These are phyloP conservation scores for Argyra leucocephala DNA, from an alignment of 2,888 invertebrate species.

Conservation along the genomic window DNA sequence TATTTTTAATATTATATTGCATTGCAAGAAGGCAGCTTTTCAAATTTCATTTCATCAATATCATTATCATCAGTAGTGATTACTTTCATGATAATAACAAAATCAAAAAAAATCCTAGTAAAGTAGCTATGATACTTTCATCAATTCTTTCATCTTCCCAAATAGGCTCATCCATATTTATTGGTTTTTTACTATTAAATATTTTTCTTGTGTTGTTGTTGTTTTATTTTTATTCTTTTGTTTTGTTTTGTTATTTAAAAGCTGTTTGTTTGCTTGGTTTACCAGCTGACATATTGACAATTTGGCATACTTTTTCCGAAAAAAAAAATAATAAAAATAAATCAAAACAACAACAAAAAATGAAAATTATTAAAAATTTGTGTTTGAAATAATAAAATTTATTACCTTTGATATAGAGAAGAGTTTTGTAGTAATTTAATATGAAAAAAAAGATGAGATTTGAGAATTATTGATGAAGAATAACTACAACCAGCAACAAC, in stretches of 20 bases:
- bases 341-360: background rate
- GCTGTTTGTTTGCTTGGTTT: background rate
- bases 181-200: background rate
- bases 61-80: constrained; percentile 2
- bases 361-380: too few species aligned
- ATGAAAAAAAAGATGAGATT: background rate
- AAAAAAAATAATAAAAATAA: background rate
- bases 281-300: background rate
- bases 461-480: too few species aligned
- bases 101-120: background rate
- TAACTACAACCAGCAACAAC: too few species aligned
- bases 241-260: background rate
- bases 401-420: background rate
- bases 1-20: too few species aligned
- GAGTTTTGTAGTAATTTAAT: background rate
- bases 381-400: constrained; percentile 4
- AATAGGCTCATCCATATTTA: constrained; percentile 6
- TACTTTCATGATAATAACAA: background rate
- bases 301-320: constrained; percentile 3
- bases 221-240: background rate
- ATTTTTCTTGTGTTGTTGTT: too few species aligned
- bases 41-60: too few species aligned
- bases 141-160: background rate
- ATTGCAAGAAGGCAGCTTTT: too few species aligned
- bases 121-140: background rate